A percentile compares a stretch with the other conserved stretches of the same genome.
Conservation (phyloP, 2,113 vertebrate species). For the Larimichthys polyactis region DNA sequence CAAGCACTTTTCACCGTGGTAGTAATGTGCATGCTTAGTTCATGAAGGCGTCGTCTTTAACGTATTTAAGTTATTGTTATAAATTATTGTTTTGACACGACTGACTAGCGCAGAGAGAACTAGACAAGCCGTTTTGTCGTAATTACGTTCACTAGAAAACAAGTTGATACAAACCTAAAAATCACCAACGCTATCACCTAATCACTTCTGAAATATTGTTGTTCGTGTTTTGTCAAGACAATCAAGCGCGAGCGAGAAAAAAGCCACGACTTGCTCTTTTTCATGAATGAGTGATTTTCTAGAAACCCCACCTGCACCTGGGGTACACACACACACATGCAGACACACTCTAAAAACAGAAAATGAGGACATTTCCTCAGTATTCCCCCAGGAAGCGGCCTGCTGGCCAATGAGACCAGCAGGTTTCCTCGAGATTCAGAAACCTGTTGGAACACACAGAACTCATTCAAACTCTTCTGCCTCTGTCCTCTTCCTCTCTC, state of each 20-base stretch:
- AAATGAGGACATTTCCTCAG: constrained; percentile 73
- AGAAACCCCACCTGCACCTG: constrained; percentile 36
- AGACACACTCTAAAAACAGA: constrained; percentile 55
- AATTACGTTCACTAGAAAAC: neutral
- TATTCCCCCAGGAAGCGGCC: constrained; percentile 49
- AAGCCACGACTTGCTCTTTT: constrained; percentile 3
- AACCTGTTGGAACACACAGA: constrained; percentile 68
- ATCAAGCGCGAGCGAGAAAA: neutral
- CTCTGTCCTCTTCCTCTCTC: constrained; percentile 29
- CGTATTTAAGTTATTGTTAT: neutral
- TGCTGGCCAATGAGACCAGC: constrained; percentile 52
- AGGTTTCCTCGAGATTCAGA: constrained; percentile 50
- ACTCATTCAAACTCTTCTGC: constrained; percentile 60
- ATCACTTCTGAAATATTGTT: neutral
- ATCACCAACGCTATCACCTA: neutral
- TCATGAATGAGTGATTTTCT: constrained; percentile 3
- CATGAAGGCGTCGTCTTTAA: neutral
- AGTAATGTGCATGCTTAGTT: neutral
- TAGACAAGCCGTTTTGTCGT: neutral
- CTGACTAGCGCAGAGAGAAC: neutral
- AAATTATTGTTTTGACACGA: neutral
- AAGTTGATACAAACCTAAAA: neutral
- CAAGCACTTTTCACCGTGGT: neutral
- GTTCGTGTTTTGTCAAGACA: neutral
- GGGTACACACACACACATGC: neutral